Conservation (phyloP, 2,797 vertebrate genomes). For the Enteromius thamalakanensis region DNA sequence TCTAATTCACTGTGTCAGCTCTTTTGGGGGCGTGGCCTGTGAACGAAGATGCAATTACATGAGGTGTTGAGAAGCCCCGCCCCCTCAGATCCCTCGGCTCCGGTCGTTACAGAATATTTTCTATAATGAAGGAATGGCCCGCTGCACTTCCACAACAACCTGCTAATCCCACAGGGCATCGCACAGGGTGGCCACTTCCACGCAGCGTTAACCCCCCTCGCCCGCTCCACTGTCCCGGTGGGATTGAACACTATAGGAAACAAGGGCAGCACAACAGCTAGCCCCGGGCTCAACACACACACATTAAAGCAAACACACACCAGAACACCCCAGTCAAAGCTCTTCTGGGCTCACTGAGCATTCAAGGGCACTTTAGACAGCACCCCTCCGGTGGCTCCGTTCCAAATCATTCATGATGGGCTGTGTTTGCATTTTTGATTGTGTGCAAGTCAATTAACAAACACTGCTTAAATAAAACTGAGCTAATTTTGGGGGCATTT, state of each 20-base stretch:
- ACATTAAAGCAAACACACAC: conserved; percentile 1
- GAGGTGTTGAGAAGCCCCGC: conserved; percentile 66
- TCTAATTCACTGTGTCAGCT: conserved; percentile 53
- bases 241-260: conserved; percentile 33
- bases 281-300: conserved; percentile 45
- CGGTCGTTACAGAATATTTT: conserved; percentile 71
- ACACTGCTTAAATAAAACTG: background rate
- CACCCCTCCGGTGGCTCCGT: conserved; percentile 10
- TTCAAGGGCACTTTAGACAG: conserved; percentile 48
- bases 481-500: background rate
- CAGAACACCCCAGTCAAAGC: conserved; percentile 18
- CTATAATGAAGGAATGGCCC: conserved; percentile 77
- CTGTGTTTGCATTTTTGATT: background rate
- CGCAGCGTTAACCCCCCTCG: conserved; percentile 46
- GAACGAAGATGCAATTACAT: conserved; percentile 74
- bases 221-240: conserved; percentile 57
- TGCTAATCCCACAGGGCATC: conserved; percentile 75
- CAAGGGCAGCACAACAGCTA: conserved; percentile 38
- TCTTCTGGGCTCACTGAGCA: conserved; percentile 29
- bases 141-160: conserved; percentile 72
- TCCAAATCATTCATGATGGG: conserved; percentile 35
- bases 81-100: conserved; percentile 56
- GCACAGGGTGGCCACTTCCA: conserved; percentile 58
- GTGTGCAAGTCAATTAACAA: background rate
- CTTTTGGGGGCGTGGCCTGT: conserved; percentile 61